These are phyloP conservation scores for Chiroxiphia lanceolata DNA, from an alignment of 2,797 vertebrate species.

Conservation along the genomic window DNA sequence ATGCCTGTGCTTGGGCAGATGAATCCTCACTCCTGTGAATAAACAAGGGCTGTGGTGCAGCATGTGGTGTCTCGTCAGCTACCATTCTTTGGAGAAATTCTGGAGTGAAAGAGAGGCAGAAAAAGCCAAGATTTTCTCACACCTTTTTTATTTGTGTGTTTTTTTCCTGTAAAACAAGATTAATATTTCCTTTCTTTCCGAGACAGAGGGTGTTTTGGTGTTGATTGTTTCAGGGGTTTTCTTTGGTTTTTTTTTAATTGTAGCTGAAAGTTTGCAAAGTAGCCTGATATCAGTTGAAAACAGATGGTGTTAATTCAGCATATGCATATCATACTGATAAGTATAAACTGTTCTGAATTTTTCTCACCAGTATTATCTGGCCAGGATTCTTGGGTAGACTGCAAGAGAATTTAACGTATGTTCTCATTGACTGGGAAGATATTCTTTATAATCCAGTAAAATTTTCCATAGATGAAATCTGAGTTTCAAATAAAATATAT, in stretches of 20 bases:
- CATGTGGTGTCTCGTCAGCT: background rate
- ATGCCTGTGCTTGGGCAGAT: background rate
- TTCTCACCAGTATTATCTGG: background rate
- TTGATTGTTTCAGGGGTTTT: background rate
- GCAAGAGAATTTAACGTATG: background rate
- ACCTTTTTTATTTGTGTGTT: background rate
- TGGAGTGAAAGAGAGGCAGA: background rate
- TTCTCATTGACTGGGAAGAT: background rate
- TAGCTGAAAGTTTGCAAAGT: background rate
- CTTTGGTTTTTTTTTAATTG: background rate
- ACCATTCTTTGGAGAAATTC: background rate
- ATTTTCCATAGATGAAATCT: background rate
- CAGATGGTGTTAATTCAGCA: slow-evolving; percentile 54
- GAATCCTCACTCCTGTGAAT: background rate
- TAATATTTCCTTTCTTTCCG: background rate
- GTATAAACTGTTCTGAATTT: slow-evolving; percentile 58
- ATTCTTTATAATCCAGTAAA: background rate
- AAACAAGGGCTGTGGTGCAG: slow-evolving; percentile 18
- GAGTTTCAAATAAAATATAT: background rate
- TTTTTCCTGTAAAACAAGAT: background rate
- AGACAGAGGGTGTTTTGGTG: accelerated
- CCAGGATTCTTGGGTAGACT: background rate
- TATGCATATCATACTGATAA: slow-evolving; percentile 29
- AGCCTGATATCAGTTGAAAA: slow-evolving; percentile 6
- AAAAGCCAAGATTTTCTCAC: slow-evolving; percentile 11